These are phyloP conservation scores for Apamea monoglypha DNA, from an alignment of 2,888 invertebrate genomes.

Conservation along the genomic window DNA sequence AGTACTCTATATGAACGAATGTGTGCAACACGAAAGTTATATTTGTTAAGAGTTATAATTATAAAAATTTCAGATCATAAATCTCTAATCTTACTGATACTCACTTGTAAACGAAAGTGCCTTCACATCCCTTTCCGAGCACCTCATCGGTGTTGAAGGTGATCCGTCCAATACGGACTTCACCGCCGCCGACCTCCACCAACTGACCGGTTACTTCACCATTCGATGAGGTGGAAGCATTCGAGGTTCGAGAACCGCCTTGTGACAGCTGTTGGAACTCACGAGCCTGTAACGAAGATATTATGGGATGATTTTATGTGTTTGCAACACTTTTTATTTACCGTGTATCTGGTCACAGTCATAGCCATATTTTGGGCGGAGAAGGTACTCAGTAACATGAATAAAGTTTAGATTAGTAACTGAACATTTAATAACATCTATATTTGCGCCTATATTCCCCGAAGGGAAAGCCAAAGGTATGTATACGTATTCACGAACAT, in stretches of 20 bases:
- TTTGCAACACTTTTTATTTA: not conserved
- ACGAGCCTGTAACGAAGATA: constrained; percentile 85
- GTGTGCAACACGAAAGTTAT: not conserved
- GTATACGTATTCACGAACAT: not conserved
- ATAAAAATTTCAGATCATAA: not conserved
- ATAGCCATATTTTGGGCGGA: not conserved
- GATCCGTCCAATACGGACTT: constrained; percentile 96
- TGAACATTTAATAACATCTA: not conserved
- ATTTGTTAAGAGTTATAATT: not conserved
- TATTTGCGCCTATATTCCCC: not conserved
- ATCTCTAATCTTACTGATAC: not conserved
- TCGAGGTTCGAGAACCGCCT: constrained; percentile 89
- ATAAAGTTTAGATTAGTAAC: not conserved
- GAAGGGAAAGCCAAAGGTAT: not conserved
- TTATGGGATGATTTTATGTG: not conserved
- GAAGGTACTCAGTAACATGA: not conserved
- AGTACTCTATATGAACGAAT: not conserved
- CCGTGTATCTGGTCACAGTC: not conserved
- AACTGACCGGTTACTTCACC: constrained; percentile 89
- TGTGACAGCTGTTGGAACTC: constrained; percentile 93
- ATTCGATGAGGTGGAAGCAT: constrained; percentile 80
- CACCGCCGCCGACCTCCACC: constrained; percentile 92
- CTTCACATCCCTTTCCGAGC: constrained; percentile 99
- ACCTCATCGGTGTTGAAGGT: constrained; percentile 95
- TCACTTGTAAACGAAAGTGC: constrained; percentile 98